These are phyloP conservation scores for Cromileptes altivelis DNA, from an alignment of 2,113 vertebrate species.

Conservation along the genomic window DNA sequence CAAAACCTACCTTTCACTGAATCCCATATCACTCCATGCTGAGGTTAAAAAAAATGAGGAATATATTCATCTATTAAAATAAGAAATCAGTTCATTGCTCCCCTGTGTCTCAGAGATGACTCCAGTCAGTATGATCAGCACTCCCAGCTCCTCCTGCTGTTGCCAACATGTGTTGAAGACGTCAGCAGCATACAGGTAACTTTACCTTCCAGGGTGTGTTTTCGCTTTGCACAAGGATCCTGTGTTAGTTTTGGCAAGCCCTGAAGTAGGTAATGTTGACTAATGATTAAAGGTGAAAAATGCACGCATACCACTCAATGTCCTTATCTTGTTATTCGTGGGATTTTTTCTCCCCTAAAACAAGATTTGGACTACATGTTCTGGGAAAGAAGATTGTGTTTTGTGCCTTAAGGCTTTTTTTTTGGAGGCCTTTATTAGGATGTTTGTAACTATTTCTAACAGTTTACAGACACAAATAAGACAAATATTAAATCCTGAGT, in stretches of 20 bases:
- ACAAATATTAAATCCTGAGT: neutral
- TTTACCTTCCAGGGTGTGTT: slow-evolving; percentile 69
- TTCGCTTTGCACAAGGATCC: slow-evolving; percentile 36
- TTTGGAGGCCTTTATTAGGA: neutral
- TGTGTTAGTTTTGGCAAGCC: slow-evolving; percentile 76
- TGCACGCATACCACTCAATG: neutral
- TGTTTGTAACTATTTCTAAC: neutral
- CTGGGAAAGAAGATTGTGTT: neutral
- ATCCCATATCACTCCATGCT: slow-evolving; percentile 11
- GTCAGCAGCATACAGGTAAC: slow-evolving; percentile 63
- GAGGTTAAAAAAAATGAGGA: neutral
- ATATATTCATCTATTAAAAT: neutral
- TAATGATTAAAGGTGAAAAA: slow-evolving; percentile 48
- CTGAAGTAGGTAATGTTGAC: slow-evolving; percentile 22
- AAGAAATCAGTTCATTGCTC: neutral
- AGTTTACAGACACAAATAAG: neutral
- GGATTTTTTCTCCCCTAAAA: slow-evolving; percentile 11
- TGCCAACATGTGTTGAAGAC: slow-evolving; percentile 53
- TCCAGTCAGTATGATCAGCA: neutral
- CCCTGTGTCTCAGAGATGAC: neutral
- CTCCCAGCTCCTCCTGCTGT: slow-evolving; percentile 3
- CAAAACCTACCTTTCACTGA: slow-evolving; percentile 38
- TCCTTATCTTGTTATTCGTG: slow-evolving; percentile 33
- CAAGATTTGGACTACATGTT: neutral
- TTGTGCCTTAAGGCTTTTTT: neutral